These are phyloP conservation scores for Phaethon lepturus DNA, from an alignment of 2,113 vertebrate genomes.

Conservation along the genomic window DNA sequence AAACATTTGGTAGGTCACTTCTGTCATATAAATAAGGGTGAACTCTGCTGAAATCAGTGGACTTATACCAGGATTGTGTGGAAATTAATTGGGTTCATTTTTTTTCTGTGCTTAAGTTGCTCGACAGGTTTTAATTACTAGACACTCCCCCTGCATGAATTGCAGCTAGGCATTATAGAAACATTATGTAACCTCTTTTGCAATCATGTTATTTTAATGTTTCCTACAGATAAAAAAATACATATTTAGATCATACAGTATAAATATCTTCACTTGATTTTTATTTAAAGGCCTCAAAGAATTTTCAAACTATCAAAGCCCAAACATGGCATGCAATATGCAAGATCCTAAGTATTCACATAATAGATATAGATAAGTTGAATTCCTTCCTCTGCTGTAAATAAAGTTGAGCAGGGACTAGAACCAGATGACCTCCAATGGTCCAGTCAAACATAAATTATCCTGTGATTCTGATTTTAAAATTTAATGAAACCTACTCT, in stretches of 20 bases:
- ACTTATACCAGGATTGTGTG: background rate
- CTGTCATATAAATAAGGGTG: background rate
- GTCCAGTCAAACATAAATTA: background rate
- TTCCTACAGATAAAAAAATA: background rate
- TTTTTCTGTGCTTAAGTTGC: background rate
- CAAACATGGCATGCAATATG: background rate
- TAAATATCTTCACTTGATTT: background rate
- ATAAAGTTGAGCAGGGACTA: background rate
- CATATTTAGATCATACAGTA: background rate
- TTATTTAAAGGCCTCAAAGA: background rate
- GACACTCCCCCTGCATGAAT: background rate
- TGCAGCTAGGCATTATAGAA: background rate
- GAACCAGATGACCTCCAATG: background rate
- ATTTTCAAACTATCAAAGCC: background rate
- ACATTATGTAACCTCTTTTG: background rate
- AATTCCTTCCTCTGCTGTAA: background rate
- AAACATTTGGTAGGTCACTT: background rate
- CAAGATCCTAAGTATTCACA: background rate
- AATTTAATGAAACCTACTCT: background rate
- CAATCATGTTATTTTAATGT: background rate
- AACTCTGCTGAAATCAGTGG: background rate
- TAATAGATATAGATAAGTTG: background rate
- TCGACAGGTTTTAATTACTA: background rate
- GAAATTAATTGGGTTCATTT: background rate
- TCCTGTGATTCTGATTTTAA: background rate